Evolutionary conservation across 1,140 invertebrate species (phyloP).

Genomic region (Wasmannia auropunctata): DNA sequence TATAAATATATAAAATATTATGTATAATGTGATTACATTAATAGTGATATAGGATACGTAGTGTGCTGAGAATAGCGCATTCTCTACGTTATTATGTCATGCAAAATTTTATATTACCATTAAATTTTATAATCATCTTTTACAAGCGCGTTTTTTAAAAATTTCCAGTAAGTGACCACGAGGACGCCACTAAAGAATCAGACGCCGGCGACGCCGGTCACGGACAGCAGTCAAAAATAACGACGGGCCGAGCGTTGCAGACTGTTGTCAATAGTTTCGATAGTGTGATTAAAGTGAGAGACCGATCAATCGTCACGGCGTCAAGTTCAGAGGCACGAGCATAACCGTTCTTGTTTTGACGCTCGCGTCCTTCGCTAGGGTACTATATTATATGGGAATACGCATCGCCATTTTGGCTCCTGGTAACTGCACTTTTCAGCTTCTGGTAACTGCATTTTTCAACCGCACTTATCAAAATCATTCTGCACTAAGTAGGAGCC

Average conservation of each 20-base stretch:
- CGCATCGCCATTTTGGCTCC: too few relatives aligned
- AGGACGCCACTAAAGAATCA: neutral
- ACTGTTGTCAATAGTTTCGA: neutral
- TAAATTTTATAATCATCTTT: neutral
- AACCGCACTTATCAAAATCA: too few relatives aligned
- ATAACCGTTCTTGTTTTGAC: neutral
- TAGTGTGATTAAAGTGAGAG: neutral
- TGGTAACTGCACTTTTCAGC: too few relatives aligned
- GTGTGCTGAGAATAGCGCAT: too few relatives aligned
- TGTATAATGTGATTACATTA: neutral
- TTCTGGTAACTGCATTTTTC: too few relatives aligned
- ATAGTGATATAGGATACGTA: too few relatives aligned
- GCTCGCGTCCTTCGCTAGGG: neutral
- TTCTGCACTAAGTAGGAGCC: too few relatives aligned
- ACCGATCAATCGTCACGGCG: neutral
- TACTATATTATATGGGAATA: too few relatives aligned
- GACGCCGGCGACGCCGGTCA: too few relatives aligned
- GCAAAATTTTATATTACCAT: neutral
- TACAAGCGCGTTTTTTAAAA: neutral
- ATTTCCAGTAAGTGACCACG: neutral
- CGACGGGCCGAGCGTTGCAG: neutral
- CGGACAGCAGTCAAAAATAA: too few relatives aligned
- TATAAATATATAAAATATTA: neutral
- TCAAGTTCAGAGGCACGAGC: neutral
- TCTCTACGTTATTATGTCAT: too few relatives aligned